Evolutionary conservation across 2,113 vertebrate species (phyloP).

Genomic region (Aplodontia rufa): DNA sequence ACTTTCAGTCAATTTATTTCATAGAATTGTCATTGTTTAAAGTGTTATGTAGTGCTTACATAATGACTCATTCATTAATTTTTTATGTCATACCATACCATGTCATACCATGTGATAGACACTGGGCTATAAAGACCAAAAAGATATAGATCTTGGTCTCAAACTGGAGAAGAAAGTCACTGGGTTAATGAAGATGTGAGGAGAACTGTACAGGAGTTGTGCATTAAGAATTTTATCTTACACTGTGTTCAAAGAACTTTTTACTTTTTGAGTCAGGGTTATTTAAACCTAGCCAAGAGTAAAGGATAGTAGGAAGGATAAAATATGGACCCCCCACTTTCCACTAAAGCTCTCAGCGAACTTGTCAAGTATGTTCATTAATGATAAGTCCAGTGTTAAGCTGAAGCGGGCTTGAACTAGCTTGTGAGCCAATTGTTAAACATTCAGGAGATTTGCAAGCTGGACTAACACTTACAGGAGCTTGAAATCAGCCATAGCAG

Average conservation of each 20-base stretch:
- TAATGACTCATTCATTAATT: not conserved
- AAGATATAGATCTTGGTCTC: not conserved
- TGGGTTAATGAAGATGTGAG: not conserved
- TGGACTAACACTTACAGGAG: not conserved
- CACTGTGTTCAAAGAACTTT: not conserved
- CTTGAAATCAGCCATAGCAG: not conserved
- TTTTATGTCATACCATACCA: not conserved
- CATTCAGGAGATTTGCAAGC: not conserved
- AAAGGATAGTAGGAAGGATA: not conserved
- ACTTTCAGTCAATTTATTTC: slow-evolving; percentile 22
- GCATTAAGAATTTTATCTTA: not conserved
- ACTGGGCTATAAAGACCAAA: not conserved
- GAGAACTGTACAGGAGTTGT: accelerated
- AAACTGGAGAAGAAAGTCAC: not conserved
- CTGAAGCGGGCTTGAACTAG: not conserved
- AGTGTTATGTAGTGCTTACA: not conserved
- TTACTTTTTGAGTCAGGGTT: not conserved
- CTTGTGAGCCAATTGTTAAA: not conserved
- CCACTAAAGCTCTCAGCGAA: not conserved
- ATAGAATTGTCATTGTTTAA: not conserved
- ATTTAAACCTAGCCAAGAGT: not conserved
- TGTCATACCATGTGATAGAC: not conserved
- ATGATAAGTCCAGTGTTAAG: not conserved
- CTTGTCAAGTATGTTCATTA: not conserved
- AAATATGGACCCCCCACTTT: not conserved